Evolutionary conservation across 2,797 vertebrate genomes (phyloP).

Genomic region (Liparis tanakae): DNA sequence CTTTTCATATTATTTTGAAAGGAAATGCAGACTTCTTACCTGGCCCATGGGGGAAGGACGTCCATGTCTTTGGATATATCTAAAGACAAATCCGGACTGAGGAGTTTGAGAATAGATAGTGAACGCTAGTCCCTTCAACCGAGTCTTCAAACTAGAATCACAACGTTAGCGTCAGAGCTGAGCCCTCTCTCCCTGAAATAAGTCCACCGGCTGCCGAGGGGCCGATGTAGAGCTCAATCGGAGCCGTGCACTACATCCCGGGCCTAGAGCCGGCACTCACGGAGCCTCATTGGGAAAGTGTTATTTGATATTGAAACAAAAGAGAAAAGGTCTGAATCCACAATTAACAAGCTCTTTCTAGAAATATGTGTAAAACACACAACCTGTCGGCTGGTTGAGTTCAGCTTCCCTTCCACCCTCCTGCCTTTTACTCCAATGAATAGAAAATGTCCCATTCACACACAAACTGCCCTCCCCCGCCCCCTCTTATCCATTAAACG

Average conservation of each 20-base stretch:
- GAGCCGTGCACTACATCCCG: too few relatives aligned
- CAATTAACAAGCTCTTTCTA: too few relatives aligned
- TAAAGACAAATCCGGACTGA: constrained; percentile 21
- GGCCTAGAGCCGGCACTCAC: too few relatives aligned
- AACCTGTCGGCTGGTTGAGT: neutral
- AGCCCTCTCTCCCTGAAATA: too few relatives aligned
- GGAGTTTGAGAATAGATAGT: neutral
- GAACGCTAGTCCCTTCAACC: neutral
- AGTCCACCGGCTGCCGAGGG: too few relatives aligned
- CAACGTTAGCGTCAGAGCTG: too few relatives aligned
- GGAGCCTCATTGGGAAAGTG: too few relatives aligned
- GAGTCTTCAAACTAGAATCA: neutral
- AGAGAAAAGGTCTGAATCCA: too few relatives aligned
- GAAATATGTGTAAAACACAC: neutral
- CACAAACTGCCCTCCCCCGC: neutral
- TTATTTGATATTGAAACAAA: too few relatives aligned
- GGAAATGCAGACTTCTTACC: constrained; percentile 7
- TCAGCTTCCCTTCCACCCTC: neutral
- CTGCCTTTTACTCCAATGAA: neutral
- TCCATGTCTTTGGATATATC: constrained; percentile 4
- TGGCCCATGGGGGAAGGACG: neutral
- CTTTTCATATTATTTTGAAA: constrained; percentile 26
- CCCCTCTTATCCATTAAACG: constrained; percentile 1
- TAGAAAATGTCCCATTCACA: neutral
- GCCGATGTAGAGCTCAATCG: too few relatives aligned